A percentile compares a stretch with the other conserved stretches of the same genome.
These are phyloP conservation scores for Athripsodes cinereus DNA, from an alignment of 2,888 invertebrate species.

Conservation along the genomic window DNA sequence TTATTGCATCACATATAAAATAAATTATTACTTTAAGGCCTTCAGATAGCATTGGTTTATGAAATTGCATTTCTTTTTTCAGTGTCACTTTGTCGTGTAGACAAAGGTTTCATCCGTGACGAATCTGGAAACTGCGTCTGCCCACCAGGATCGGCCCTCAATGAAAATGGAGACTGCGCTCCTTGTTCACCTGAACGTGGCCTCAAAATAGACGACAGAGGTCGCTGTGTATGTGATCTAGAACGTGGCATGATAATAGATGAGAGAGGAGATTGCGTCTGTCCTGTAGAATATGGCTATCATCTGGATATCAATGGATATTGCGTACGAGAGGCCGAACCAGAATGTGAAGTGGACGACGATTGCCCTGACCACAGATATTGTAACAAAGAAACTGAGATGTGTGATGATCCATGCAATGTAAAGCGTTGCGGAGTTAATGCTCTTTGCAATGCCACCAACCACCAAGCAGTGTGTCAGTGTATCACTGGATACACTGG, in stretches of 20 bases:
- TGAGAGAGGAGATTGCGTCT: conserved; percentile 70
- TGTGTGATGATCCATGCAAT: conserved; percentile 75
- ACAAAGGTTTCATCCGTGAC: conserved; percentile 61
- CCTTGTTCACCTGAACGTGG: conserved; percentile 68
- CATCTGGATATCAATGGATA: conserved; percentile 54
- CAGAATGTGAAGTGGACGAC: conserved; percentile 63
- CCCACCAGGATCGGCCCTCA: conserved; percentile 68
- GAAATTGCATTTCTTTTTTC: conserved; percentile 28
- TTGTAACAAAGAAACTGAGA: conserved; percentile 63
- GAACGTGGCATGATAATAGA: conserved; percentile 73
- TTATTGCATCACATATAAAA: conserved; percentile 2
- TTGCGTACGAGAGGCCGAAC: conserved; percentile 48
- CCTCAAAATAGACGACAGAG: conserved; percentile 66
- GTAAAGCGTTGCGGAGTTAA: conserved; percentile 68
- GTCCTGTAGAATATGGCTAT: conserved; percentile 64
- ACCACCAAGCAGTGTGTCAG: conserved; percentile 70
- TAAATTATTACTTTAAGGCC: background rate
- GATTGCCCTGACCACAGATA: conserved; percentile 73
- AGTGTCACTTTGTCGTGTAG: conserved; percentile 58
- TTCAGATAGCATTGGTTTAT: background rate
- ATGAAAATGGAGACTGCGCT: conserved; percentile 71
- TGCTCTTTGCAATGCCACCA: conserved; percentile 70
- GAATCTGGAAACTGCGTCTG: conserved; percentile 63
- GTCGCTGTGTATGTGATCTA: conserved; percentile 76
- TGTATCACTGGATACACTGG: conserved; percentile 73